Conservation (phyloP, 2,113 vertebrate genomes). For the Calidris pugnax region DNA sequence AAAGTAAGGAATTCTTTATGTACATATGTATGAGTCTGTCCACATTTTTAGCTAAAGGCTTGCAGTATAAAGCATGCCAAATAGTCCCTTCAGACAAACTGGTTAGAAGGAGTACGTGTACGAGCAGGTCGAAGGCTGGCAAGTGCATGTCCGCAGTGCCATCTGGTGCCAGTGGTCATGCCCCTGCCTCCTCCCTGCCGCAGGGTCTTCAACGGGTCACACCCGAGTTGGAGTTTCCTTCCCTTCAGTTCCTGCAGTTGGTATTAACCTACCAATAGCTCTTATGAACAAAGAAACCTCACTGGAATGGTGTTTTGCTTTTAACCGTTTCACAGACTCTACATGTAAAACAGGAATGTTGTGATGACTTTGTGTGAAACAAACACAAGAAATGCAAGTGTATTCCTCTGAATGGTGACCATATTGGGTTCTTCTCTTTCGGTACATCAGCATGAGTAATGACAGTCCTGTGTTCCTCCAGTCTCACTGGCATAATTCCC, state of each 20-base stretch:
- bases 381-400: too few species aligned
- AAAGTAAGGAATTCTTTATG: not conserved
- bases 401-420: not conserved
- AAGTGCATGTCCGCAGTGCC: not conserved
- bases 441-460: not conserved
- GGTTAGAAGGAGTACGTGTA: not conserved
- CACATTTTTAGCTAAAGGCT: not conserved
- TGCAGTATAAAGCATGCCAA: not conserved
- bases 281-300: not conserved
- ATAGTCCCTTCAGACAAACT: not conserved
- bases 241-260: fast-evolving
- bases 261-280: fast-evolving
- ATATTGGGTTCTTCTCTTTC: fast-evolving
- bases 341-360: not conserved
- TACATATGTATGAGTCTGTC: too few species aligned
- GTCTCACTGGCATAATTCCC: not conserved
- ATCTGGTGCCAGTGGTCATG: not conserved
- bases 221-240: fast-evolving
- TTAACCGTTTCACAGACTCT: not conserved
- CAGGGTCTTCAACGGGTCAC: fast-evolving
- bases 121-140: too few species aligned
- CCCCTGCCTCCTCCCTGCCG: fast-evolving
- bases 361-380: fast-evolving
- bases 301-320: not conserved
- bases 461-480: not conserved